phyloP scores from a whole-genome alignment of 2,113 vertebrate species.

The Platichthys flesus region DNA sequence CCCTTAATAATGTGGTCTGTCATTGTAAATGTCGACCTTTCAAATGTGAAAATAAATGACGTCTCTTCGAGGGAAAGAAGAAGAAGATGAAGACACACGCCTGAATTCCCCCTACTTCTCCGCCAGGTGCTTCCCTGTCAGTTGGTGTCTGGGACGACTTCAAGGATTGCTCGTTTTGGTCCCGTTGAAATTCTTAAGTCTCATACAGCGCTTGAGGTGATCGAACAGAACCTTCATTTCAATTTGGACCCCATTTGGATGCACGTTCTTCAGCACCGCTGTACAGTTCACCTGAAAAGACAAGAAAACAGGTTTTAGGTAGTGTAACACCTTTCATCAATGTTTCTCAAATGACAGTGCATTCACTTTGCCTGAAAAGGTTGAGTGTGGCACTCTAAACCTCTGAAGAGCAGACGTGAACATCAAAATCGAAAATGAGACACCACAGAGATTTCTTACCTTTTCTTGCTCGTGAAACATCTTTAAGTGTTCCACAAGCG shows the following conservation, averaged over 20 bases:
- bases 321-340: no score
- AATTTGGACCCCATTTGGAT: no score
- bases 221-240: no score
- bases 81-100: neutral
- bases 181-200: no score
- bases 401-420: neutral
- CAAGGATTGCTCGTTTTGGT: no score
- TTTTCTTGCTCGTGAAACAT: no score
- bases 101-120: neutral
- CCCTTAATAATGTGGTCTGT: neutral
- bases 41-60: conserved; percentile 36
- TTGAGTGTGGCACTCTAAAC: neutral
- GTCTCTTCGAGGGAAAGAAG: no score
- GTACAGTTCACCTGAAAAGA: conserved; percentile 41
- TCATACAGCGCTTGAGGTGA: no score
- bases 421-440: neutral
- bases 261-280: rapidly evolving
- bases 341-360: neutral
- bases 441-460: conserved; percentile 31
- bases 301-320: neutral
- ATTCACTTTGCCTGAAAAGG: neutral
- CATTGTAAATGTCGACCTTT: neutral
- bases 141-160: no score
- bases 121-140: neutral
- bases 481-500: no score